These are phyloP conservation scores for Aphaenogaster rudis DNA, from an alignment of 1,140 invertebrate species.

Conservation along the genomic window DNA sequence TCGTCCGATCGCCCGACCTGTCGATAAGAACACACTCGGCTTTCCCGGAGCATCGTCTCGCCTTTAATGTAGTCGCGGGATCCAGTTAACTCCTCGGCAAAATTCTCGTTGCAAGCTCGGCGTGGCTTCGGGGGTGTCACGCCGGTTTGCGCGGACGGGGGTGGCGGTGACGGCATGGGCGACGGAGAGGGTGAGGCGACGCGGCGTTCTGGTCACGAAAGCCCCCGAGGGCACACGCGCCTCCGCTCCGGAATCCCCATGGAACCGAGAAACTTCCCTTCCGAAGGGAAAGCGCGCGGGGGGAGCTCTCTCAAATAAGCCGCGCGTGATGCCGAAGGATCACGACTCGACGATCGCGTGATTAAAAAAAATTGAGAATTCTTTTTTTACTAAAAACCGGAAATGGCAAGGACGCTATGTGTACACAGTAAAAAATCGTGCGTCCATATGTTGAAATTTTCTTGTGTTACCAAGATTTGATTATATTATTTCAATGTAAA, in stretches of 20 bases:
- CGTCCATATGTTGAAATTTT: no score
- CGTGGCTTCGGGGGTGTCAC: conserved; percentile 57
- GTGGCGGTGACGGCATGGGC: conserved; percentile 14
- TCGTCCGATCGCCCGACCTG: background rate
- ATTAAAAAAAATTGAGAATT: conserved; percentile 46
- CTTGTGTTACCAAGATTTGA: no score
- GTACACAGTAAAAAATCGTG: no score
- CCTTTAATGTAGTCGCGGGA: conserved; percentile 50
- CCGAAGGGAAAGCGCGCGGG: conserved; percentile 14
- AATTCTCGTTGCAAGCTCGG: conserved; percentile 56
- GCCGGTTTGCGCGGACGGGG: conserved; percentile 4
- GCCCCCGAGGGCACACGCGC: conserved; percentile 49
- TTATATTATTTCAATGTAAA: no score
- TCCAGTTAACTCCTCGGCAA: conserved; percentile 50
- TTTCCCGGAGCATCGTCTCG: conserved; percentile 27
- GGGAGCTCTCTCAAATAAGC: conserved; percentile 34
- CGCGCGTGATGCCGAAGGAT: conserved; percentile 30
- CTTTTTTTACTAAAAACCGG: conserved; percentile 29
- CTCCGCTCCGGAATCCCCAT: conserved; percentile 30
- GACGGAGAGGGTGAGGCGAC: conserved; percentile 41
- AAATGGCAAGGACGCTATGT: background rate
- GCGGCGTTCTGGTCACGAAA: conserved; percentile 66
- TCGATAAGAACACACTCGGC: conserved; percentile 28
- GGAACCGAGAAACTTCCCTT: conserved; percentile 56
- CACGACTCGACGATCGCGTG: background rate